Evolutionary conservation across 2,797 vertebrate genomes (phyloP).

Genomic region (Avahi laniger): DNA sequence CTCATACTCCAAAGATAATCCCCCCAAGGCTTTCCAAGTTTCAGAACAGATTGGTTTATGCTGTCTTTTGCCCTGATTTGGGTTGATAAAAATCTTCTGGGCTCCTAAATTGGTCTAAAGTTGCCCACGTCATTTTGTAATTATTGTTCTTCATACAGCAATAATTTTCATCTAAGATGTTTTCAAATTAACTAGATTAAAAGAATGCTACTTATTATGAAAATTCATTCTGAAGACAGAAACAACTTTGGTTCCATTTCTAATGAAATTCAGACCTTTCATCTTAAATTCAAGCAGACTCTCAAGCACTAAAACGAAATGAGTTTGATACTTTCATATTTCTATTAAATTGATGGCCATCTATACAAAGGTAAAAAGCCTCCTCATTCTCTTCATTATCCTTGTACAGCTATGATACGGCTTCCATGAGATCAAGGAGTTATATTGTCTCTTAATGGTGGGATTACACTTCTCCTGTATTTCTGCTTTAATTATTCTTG

Average conservation of each 20-base stretch:
- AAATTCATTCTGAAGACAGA: conserved; percentile 52
- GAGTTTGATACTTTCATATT: conserved; percentile 20
- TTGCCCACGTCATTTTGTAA: conserved; percentile 47
- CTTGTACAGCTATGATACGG: conserved; percentile 9
- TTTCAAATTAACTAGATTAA: conserved; percentile 77
- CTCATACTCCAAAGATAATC: not conserved
- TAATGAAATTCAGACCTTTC: conserved; percentile 70
- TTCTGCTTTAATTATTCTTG: conserved; percentile 60
- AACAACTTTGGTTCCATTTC: conserved; percentile 53
- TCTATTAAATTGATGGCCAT: conserved; percentile 55
- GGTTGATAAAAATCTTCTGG: conserved; percentile 51
- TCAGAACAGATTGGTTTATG: not conserved
- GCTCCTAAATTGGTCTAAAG: conserved; percentile 69
- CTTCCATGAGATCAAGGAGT: conserved; percentile 41
- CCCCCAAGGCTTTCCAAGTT: conserved; percentile 27
- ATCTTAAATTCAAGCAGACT: conserved; percentile 56
- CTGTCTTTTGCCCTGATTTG: conserved; percentile 29
- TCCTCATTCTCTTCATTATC: conserved; percentile 42
- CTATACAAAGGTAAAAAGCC: conserved; percentile 54
- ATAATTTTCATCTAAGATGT: conserved; percentile 69
- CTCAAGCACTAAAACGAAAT: conserved; percentile 66
- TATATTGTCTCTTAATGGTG: conserved; percentile 6
- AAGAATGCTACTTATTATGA: conserved; percentile 62
- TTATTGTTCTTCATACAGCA: conserved; percentile 46
- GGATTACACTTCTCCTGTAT: conserved; percentile 1